These are phyloP conservation scores for Heterochromis multidens DNA, from an alignment of 2,113 vertebrate species.

Conservation along the genomic window DNA sequence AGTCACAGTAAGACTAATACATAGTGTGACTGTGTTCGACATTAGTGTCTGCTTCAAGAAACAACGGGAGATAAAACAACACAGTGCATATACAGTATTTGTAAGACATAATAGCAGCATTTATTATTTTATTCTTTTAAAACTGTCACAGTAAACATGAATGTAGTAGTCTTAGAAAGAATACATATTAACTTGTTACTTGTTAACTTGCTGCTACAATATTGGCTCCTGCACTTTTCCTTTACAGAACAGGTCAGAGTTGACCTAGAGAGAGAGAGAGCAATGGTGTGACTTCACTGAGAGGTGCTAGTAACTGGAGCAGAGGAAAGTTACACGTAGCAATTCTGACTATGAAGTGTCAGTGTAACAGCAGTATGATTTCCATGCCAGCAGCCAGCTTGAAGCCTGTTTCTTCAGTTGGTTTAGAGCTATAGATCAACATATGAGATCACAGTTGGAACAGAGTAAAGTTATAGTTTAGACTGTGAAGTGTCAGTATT, in stretches of 20 bases:
- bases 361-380: background rate
- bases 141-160: background rate
- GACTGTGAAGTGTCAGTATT: background rate
- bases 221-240: background rate
- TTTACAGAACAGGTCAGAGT: background rate
- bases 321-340: background rate
- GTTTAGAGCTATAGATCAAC: background rate
- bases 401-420: background rate
- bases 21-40: background rate
- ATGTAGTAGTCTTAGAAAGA: background rate
- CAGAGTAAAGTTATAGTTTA: background rate
- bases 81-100: background rate
- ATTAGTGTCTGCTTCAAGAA: background rate
- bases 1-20: no score
- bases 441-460: background rate
- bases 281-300: background rate
- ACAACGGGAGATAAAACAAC: background rate
- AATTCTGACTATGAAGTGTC: background rate
- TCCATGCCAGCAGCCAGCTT: background rate
- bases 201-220: background rate
- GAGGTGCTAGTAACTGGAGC: background rate
- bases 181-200: background rate
- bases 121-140: background rate
- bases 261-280: background rate
- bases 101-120: background rate